A percentile compares a stretch with the other conserved stretches of the same genome.
Evolutionary conservation across 37 sponge, comb jelly and placozoan species (phyloP).

Genomic region (Eunapius fragilis): DNA sequence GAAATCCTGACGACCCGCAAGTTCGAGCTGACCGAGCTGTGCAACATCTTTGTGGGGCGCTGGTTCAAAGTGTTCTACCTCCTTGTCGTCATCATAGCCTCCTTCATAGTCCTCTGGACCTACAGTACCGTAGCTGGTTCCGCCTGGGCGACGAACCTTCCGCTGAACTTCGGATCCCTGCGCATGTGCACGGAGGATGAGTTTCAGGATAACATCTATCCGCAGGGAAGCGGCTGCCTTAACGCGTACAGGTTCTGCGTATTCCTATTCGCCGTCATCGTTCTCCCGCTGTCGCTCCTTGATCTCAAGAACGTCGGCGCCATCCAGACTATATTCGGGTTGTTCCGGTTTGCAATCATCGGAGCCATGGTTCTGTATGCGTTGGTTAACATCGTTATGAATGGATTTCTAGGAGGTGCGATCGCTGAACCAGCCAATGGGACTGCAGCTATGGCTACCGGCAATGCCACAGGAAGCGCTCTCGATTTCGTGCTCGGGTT

Average conservation of each 20-base stretch:
- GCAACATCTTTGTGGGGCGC: conserved; percentile 42
- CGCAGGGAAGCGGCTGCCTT: conserved; percentile 30
- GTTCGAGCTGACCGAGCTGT: conserved; percentile 65
- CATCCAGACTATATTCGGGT: conserved; percentile 47
- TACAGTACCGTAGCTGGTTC: conserved; percentile 56
- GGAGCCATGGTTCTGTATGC: conserved; percentile 37
- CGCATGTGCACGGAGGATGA: conserved; percentile 45
- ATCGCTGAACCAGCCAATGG: not conserved
- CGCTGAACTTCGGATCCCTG: conserved; percentile 39
- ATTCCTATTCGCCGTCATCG: conserved; percentile 42
- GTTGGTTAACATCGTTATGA: not conserved
- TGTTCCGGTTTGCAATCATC: conserved; percentile 48
- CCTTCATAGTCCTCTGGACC: conserved; percentile 27
- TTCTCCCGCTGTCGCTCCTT: conserved; percentile 34
- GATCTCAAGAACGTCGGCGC: conserved; percentile 58
- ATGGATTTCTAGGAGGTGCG: not conserved
- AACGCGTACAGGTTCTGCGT: conserved; percentile 51
- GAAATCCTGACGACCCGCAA: conserved; percentile 34
- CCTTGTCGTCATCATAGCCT: conserved; percentile 34
- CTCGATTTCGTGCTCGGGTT: conserved; percentile 52
- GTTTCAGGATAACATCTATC: conserved; percentile 27
- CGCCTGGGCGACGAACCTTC: conserved; percentile 66
- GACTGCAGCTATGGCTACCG: not conserved
- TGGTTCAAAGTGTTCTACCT: conserved; percentile 38
- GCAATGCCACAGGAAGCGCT: not conserved